phyloP scores from a whole-genome alignment of 2,113 vertebrate species.

The Cheirogaleus medius region DNA sequence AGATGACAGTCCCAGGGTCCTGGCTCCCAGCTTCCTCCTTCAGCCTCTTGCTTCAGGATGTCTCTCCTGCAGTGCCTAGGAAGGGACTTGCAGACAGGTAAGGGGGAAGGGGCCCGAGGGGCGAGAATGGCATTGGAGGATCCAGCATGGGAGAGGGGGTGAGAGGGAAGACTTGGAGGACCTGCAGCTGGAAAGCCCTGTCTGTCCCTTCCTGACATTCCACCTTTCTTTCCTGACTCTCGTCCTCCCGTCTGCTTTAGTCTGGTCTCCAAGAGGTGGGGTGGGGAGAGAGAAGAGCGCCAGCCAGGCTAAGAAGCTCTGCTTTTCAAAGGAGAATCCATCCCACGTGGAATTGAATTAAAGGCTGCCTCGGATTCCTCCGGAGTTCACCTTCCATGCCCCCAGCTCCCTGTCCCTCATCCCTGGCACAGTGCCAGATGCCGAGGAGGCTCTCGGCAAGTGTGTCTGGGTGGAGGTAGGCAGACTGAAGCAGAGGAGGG shows the following conservation, averaged over 20 bases:
- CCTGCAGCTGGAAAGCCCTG: neutral
- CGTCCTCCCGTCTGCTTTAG: fast-evolving
- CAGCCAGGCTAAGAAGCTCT: neutral
- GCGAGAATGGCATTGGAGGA: neutral
- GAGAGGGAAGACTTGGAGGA: neutral
- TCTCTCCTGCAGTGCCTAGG: neutral
- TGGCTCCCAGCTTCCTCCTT: neutral
- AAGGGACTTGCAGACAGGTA: neutral
- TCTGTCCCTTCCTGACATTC: fast-evolving
- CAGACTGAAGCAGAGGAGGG: neutral
- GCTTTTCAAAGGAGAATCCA: neutral
- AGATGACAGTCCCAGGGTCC: neutral
- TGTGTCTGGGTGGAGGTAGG: neutral
- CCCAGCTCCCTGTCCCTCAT: neutral
- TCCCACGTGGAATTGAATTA: fast-evolving
- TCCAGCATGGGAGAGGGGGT: neutral
- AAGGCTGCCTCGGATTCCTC: neutral
- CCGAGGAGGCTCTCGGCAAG: neutral
- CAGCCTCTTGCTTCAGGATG: neutral
- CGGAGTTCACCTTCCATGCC: fast-evolving
- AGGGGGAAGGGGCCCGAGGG: fast-evolving
- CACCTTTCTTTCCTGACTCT: too few relatives aligned
- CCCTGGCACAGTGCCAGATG: neutral
- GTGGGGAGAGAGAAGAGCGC: neutral
- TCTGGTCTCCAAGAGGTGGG: neutral